Evolutionary conservation across 2,888 invertebrate genomes (phyloP).

Genomic region (Lasioglossum zephyrum): DNA sequence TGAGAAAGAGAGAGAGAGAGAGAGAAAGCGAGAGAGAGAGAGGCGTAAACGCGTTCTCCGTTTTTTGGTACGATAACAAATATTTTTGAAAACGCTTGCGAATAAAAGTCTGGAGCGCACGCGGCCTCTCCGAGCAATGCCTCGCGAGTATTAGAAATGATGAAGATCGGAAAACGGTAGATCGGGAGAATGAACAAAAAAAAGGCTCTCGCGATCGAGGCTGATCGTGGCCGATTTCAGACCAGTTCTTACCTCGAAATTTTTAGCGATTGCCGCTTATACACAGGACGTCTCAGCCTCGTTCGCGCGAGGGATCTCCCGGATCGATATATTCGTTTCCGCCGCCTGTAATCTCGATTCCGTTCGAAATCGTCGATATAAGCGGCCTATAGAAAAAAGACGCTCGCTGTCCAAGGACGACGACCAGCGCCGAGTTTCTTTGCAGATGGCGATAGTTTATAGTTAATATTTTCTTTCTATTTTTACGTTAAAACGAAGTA

Average conservation of each 20-base stretch:
- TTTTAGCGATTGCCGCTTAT: slow-evolving; percentile 18
- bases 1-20: background rate
- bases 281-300: slow-evolving; percentile 18
- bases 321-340: slow-evolving; percentile 25
- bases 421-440: slow-evolving; percentile 45
- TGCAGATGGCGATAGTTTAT: slow-evolving; percentile 54
- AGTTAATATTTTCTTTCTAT: slow-evolving; percentile 52
- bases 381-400: slow-evolving; percentile 51
- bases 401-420: slow-evolving; percentile 39
- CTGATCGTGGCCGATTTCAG: slow-evolving; percentile 18
- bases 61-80: slow-evolving; percentile 41
- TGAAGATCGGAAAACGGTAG: slow-evolving; percentile 19
- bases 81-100: slow-evolving; percentile 55
- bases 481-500: slow-evolving; percentile 61
- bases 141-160: slow-evolving; percentile 42
- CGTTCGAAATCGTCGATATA: slow-evolving; percentile 40
- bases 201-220: slow-evolving; percentile 19
- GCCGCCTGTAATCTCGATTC: slow-evolving; percentile 40
- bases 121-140: slow-evolving; percentile 43
- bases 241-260: slow-evolving; percentile 44
- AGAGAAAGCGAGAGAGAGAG: background rate
- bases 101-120: slow-evolving; percentile 14
- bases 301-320: slow-evolving; percentile 32
- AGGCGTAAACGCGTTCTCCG: slow-evolving; percentile 19
- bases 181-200: slow-evolving; percentile 5